Evolutionary conservation across 2,113 vertebrate genomes (phyloP), one percentile per base, ranked within the genome.

Genomic region (Plotosus lineatus): DNA sequence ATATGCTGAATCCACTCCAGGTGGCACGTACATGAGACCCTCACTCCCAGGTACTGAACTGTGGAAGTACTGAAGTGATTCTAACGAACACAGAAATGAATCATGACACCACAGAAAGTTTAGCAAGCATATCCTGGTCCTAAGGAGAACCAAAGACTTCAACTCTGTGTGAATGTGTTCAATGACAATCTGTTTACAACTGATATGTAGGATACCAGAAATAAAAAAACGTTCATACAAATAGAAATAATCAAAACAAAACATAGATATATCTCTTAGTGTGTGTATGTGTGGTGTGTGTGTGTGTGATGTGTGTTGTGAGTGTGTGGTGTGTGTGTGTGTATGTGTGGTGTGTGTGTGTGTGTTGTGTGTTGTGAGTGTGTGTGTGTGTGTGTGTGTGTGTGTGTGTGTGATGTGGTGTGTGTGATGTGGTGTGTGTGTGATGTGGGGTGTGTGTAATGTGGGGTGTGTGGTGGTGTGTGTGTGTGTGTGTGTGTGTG

Each of bases 171-270:
- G 66, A 65, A 44, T 75, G 44, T 1, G 46, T 11, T 23, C 74
- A 82, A 31, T 51, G 31, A 4, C 51, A 77, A 77, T 33, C 51
- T 33, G 19, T 82, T 53, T 61, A 79, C 71, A 65, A 72, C 42
- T 72, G 38, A 63, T 74, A 44, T 78, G 63, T 53, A 76, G 71
- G 51, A 68, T 79, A 38, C 50, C 74, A 60, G 60, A 85, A 84
- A 83, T 78, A 77, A 80, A 72, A 63, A 38, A 28, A 74, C 71
- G 15, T 82, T 74, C 77, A 55, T 65, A 82, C 46, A 79, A 82
- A 82, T 77, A 77, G 40, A 83, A 85, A 75, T 48, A 73, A 71
- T 65, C 56, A 17, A 80, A 85, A 82, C 66, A 72, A n/a, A 83
- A 79, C 55, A 60, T 36, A 63, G 17, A 23, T 36, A 19, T 44